Evolutionary conservation across 2,888 invertebrate species (phyloP).

Genomic region (Ochropleura leucogaster): DNA sequence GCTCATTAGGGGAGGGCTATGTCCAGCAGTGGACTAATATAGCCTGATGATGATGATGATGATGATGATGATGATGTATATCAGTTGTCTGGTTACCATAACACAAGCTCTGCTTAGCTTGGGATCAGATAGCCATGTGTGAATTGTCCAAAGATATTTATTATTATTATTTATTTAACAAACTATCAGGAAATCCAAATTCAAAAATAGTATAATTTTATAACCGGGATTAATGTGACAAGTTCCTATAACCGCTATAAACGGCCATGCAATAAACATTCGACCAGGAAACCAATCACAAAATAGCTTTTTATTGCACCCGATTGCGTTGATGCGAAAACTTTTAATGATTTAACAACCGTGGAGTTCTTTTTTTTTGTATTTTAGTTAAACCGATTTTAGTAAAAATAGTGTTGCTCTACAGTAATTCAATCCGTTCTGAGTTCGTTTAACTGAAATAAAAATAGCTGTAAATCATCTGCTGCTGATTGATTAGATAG

Average conservation of each 20-base stretch:
- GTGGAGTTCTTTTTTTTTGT: constrained; percentile 27
- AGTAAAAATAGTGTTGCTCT: constrained; percentile 39
- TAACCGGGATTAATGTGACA: neutral
- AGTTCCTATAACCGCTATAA: neutral
- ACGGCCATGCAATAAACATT: neutral
- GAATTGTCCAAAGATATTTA: too few relatives aligned
- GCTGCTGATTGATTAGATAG: constrained; percentile 15
- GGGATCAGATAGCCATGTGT: too few relatives aligned
- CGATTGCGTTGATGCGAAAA: constrained; percentile 42
- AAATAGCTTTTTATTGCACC: constrained; percentile 18
- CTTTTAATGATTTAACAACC: constrained; percentile 47
- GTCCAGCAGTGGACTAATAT: too few relatives aligned
- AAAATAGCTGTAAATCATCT: constrained; percentile 31
- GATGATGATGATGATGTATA: too few relatives aligned
- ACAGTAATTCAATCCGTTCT: constrained; percentile 45
- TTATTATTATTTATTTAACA: too few relatives aligned
- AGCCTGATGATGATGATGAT: too few relatives aligned
- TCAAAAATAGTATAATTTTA: constrained; percentile 13
- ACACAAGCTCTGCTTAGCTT: too few relatives aligned
- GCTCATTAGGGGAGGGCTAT: too few relatives aligned
- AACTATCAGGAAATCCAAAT: neutral
- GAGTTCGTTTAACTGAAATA: constrained; percentile 31
- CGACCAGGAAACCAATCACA: constrained; percentile 10
- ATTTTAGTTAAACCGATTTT: constrained; percentile 27
- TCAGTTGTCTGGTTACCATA: too few relatives aligned